A percentile compares a stretch with the other conserved stretches of the same genome.
Evolutionary conservation across 2,888 invertebrate species (phyloP).

Genomic region (Synergus itoensis): DNA sequence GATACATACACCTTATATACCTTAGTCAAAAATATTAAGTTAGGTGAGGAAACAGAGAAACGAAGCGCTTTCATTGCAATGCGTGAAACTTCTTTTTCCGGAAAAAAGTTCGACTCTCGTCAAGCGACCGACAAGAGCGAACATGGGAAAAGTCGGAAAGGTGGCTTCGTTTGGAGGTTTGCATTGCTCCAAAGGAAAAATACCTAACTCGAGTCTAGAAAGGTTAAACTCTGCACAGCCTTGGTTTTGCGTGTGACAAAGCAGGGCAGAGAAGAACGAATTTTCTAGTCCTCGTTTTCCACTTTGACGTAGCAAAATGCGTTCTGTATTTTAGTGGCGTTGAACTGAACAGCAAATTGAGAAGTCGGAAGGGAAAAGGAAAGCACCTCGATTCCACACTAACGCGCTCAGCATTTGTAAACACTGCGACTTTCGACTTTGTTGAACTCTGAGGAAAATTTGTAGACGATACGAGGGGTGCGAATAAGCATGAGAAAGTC

Average conservation of each 20-base stretch:
- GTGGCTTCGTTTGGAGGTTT: constrained; percentile 35
- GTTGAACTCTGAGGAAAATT: constrained; percentile 33
- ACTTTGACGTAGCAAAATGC: constrained; percentile 2
- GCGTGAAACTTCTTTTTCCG: constrained; percentile 13
- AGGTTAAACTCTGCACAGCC: constrained; percentile 42
- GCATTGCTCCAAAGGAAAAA: constrained; percentile 21
- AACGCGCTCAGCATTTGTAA: constrained; percentile 66
- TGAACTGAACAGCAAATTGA: constrained; percentile 46
- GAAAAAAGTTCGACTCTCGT: constrained; percentile 48
- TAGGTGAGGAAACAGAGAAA: constrained; percentile 36
- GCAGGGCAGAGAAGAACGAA: constrained; percentile 23
- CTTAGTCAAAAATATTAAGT: constrained; percentile 21
- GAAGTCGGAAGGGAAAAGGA: constrained; percentile 50
- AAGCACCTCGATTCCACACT: constrained; percentile 61
- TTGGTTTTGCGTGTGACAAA: constrained; percentile 42
- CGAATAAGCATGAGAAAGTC: not conserved
- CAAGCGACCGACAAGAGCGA: constrained; percentile 47
- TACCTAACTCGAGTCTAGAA: constrained; percentile 30
- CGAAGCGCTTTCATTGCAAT: constrained; percentile 14
- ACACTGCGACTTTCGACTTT: constrained; percentile 53
- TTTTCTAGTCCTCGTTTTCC: constrained; percentile 2
- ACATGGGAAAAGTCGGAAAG: constrained; percentile 40
- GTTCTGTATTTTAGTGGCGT: constrained; percentile 10
- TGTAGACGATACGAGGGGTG: constrained; percentile 29
- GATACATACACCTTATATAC: not conserved